Evolutionary conservation across 2,888 invertebrate genomes (phyloP).

Genomic region (Drosophila mimica): DNA sequence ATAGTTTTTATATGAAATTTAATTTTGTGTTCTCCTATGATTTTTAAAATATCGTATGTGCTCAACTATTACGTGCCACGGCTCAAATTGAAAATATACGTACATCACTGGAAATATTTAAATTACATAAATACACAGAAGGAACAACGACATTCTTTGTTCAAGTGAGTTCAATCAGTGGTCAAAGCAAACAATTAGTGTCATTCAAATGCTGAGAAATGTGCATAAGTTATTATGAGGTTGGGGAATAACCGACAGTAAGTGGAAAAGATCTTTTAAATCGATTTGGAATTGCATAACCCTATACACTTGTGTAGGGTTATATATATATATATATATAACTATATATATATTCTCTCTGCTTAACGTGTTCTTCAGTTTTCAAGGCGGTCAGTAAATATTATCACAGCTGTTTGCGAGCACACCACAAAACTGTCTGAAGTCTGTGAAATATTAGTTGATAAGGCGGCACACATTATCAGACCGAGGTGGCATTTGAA

Average conservation of each 20-base stretch:
- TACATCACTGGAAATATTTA: slow-evolving; percentile 7
- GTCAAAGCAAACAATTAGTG: slow-evolving; percentile 43
- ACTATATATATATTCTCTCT: not conserved
- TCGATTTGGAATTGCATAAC: not conserved
- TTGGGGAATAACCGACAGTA: not conserved
- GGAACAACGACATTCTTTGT: slow-evolving; percentile 57
- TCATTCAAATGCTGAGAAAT: slow-evolving; percentile 48
- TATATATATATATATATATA: not conserved
- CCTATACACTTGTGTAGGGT: too few species aligned
- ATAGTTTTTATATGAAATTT: too few species aligned
- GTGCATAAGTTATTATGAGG: not conserved
- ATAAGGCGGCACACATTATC: slow-evolving; percentile 13
- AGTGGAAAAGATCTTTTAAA: not conserved
- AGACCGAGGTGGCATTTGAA: not conserved
- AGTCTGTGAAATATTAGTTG: slow-evolving; percentile 6
- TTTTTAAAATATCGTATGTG: not conserved
- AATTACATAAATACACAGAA: slow-evolving; percentile 9
- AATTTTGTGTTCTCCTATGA: too few species aligned
- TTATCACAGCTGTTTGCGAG: slow-evolving; percentile 49
- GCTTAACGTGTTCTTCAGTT: not conserved
- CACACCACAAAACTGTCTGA: slow-evolving; percentile 2
- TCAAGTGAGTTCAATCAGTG: slow-evolving; percentile 34
- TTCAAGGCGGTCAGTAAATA: slow-evolving; percentile 41
- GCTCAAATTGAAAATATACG: not conserved
- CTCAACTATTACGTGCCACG: not conserved